phyloP scores from a whole-genome alignment of 2,797 vertebrate genomes.

The Scarus forsteni region DNA sequence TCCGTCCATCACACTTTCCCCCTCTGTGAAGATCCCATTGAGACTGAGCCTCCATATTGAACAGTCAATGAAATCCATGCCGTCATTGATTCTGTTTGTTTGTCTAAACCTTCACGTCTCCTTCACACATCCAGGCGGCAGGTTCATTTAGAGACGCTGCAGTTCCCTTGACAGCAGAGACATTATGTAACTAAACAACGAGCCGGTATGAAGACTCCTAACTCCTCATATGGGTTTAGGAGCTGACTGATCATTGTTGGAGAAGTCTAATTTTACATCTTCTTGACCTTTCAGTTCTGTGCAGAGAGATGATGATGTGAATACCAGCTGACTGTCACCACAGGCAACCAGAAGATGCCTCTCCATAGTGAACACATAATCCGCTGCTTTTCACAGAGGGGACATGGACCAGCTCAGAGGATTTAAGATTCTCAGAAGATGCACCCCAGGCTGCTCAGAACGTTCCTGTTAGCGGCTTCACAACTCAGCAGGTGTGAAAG shows the following conservation, averaged over 20 bases:
- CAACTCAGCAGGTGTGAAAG: slow-evolving; percentile 14
- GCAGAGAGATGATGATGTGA: slow-evolving; percentile 1
- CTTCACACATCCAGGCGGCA: slow-evolving; percentile 25
- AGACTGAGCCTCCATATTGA: too few species aligned
- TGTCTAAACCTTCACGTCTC: slow-evolving; percentile 39
- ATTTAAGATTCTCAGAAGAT: slow-evolving; percentile 1
- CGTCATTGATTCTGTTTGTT: slow-evolving; percentile 37
- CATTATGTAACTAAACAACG: slow-evolving; percentile 12
- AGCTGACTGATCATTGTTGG: slow-evolving; percentile 22
- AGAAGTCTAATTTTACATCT: neutral
- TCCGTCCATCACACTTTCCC: too few species aligned
- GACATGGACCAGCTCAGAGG: neutral
- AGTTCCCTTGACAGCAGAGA: slow-evolving; percentile 12
- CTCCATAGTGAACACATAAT: neutral
- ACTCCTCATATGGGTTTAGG: slow-evolving; percentile 15
- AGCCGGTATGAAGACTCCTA: slow-evolving; percentile 3
- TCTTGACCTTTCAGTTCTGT: slow-evolving; percentile 25
- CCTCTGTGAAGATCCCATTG: too few species aligned
- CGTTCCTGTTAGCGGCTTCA: slow-evolving; percentile 7
- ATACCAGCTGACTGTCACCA: slow-evolving; percentile 7
- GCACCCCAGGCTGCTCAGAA: neutral
- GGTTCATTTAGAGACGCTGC: neutral
- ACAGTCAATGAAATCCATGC: slow-evolving; percentile 17
- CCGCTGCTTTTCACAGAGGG: neutral
- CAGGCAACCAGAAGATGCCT: slow-evolving; percentile 18